Evolutionary conservation across 2,797 vertebrate genomes (phyloP).

Genomic region (Chlorospingus flavigularis): DNA sequence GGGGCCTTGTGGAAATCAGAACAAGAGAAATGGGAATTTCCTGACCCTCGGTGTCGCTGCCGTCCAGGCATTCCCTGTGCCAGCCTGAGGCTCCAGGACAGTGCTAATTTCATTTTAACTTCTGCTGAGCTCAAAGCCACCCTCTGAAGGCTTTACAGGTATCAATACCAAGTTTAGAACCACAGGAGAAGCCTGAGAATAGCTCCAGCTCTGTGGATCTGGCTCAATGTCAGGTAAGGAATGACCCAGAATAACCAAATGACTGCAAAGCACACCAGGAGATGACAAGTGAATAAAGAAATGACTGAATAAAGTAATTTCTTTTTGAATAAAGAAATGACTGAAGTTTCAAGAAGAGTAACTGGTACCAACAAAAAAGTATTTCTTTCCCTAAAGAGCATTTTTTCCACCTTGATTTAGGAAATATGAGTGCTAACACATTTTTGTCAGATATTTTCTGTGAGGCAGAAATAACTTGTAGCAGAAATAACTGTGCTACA

Average conservation of each 20-base stretch:
- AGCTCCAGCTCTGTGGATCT: not conserved
- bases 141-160: not conserved
- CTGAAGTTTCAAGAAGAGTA: not conserved
- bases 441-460: not conserved
- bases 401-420: not conserved
- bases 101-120: not conserved
- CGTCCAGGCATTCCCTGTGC: rapidly evolving
- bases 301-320: not conserved
- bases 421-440: not conserved
- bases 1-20: not conserved
- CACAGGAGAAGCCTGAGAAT: not conserved
- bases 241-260: not conserved
- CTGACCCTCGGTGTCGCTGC: rapidly evolving
- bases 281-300: not conserved
- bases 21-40: rapidly evolving
- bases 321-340: not conserved
- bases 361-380: not conserved
- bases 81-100: not conserved
- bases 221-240: not conserved
- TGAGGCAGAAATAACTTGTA: not conserved
- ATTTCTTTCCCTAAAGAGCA: not conserved
- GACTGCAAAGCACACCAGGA: not conserved
- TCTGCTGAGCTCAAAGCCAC: not conserved
- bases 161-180: not conserved
- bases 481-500: not conserved